These are phyloP conservation scores for Andrena bucephala DNA, from an alignment of 2,888 invertebrate genomes.

Conservation along the genomic window DNA sequence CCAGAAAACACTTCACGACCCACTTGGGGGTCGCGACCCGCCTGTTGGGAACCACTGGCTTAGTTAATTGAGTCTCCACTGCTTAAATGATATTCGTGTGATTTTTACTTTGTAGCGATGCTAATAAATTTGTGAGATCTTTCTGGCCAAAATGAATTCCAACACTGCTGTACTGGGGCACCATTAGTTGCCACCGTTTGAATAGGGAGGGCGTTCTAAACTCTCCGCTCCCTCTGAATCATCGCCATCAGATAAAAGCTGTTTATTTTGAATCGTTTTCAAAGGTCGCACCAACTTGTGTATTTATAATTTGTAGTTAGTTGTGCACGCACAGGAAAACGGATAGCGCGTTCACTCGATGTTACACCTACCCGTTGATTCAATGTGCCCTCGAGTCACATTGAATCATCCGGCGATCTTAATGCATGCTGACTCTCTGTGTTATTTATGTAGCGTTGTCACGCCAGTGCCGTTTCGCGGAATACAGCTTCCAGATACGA, in stretches of 20 bases:
- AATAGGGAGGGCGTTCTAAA: background rate
- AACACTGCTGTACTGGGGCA: too few relatives aligned
- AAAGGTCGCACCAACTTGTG: background rate
- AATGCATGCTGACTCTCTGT: constrained; percentile 44
- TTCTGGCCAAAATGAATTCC: too few relatives aligned
- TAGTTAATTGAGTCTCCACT: too few relatives aligned
- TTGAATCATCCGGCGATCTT: constrained; percentile 15
- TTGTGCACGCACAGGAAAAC: background rate
- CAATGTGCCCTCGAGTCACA: background rate
- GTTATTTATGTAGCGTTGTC: constrained; percentile 27
- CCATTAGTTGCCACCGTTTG: too few relatives aligned
- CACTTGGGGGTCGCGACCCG: too few relatives aligned
- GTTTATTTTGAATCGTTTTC: background rate
- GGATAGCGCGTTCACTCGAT: background rate
- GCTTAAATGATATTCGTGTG: too few relatives aligned
- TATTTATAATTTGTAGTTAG: background rate
- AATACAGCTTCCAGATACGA: background rate
- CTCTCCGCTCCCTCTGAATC: background rate
- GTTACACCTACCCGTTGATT: constrained; percentile 17
- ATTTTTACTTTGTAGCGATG: too few relatives aligned
- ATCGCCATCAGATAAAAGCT: background rate
- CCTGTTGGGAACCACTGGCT: too few relatives aligned
- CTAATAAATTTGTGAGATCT: too few relatives aligned
- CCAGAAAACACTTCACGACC: too few relatives aligned
- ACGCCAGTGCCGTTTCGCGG: background rate